phyloP scores from a whole-genome alignment of 1,140 invertebrate species.

The Pinna nobilis region DNA sequence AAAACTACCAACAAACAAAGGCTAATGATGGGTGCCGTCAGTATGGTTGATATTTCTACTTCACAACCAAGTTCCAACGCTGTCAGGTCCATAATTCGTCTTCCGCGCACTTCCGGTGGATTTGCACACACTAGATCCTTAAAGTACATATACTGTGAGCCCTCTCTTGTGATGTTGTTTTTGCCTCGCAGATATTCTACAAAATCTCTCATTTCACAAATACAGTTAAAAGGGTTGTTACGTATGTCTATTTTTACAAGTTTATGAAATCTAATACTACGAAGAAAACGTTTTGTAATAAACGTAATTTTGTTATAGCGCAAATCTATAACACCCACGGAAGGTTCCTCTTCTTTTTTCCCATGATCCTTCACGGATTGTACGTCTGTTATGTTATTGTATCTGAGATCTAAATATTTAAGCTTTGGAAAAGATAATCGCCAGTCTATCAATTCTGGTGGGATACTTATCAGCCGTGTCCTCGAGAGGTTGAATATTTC shows the following conservation, averaged over 20 bases:
- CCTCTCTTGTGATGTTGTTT: background rate
- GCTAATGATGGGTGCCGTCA: constrained; percentile 22
- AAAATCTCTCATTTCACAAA: constrained; percentile 40
- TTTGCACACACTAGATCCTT: constrained; percentile 22
- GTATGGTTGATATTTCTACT: constrained; percentile 1
- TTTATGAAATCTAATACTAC: background rate
- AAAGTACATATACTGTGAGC: constrained; percentile 27
- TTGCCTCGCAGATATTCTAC: background rate
- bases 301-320: constrained; percentile 20
- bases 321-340: constrained; percentile 27
- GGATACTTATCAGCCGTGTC: constrained; percentile 3
- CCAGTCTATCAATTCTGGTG: constrained; percentile 29
- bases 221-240: constrained; percentile 42
- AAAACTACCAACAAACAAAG: constrained; percentile 9
- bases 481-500: constrained; percentile 29
- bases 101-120: constrained; percentile 19
- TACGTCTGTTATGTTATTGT: constrained; percentile 36
- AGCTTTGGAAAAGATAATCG: constrained; percentile 22
- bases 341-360: background rate
- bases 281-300: background rate
- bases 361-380: constrained; percentile 13
- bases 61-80: constrained; percentile 8
- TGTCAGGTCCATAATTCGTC: constrained; percentile 16
- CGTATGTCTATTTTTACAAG: constrained; percentile 24
- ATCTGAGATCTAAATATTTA: constrained; percentile 23